These are phyloP conservation scores for Steinernema carpocapsae DNA, from an alignment of 2,888 invertebrate species.

Conservation along the genomic window DNA sequence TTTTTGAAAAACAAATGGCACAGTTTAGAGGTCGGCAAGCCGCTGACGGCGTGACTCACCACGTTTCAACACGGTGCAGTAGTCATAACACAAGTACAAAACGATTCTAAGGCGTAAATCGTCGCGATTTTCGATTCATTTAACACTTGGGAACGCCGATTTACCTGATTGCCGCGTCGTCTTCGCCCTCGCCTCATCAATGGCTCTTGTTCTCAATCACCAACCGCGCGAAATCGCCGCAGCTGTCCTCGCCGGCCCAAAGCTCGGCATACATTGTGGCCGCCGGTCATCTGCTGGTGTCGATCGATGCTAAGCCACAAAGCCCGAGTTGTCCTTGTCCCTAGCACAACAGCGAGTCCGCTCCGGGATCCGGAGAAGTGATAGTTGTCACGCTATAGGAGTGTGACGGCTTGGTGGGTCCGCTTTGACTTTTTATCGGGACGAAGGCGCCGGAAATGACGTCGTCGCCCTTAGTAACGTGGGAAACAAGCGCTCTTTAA, in stretches of 20 bases:
- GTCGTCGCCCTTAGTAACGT: conserved; percentile 33
- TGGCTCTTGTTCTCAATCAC: conserved; percentile 15
- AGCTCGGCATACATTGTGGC: no score
- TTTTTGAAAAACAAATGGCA: neutral
- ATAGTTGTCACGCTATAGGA: no score
- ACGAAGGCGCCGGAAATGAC: neutral
- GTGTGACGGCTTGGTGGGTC: neutral
- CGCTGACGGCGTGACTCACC: neutral
- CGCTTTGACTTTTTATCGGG: neutral
- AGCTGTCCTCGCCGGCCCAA: neutral
- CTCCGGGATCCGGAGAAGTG: neutral
- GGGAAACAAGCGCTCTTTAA: neutral
- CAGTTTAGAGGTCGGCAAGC: conserved; percentile 24
- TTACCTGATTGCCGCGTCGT: neutral
- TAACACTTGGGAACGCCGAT: neutral
- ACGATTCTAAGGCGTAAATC: neutral
- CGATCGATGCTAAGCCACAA: conserved; percentile 25
- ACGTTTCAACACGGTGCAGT: neutral
- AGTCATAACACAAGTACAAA: conserved; percentile 25
- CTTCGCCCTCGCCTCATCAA: neutral
- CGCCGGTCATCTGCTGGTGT: conserved; percentile 19
- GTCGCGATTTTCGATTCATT: neutral
- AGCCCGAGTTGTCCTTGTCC: conserved; percentile 6
- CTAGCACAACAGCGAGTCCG: neutral
- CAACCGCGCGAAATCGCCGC: conserved; percentile 18